Evolutionary conservation across 1,140 invertebrate species (phyloP).

Genomic region (Pristionchus pacificus): DNA sequence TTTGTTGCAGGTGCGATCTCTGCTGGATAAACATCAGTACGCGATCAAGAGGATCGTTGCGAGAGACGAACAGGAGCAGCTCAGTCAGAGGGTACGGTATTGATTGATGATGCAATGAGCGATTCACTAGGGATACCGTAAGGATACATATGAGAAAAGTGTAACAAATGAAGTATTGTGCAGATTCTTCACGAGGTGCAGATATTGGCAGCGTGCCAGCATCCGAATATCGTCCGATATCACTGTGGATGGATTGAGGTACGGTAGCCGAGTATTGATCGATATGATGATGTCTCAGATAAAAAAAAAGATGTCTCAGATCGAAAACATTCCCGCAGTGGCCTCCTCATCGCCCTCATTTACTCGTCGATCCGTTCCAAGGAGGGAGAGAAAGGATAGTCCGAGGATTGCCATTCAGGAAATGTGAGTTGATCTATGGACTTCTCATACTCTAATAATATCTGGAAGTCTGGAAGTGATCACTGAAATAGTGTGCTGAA

Average conservation of each 20-base stretch:
- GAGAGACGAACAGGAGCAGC: constrained; percentile 4
- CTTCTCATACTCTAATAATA: no score
- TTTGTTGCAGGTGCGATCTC: constrained; percentile 64
- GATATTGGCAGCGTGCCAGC: constrained; percentile 72
- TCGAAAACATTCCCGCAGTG: no score
- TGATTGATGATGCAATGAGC: no score
- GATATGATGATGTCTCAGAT: no score
- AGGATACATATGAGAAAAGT: neutral
- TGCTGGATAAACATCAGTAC: constrained; percentile 72
- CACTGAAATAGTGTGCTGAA: no score
- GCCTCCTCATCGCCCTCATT: no score
- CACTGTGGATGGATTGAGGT: constrained; percentile 77
- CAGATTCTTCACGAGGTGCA: constrained; percentile 72
- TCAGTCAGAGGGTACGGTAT: constrained; percentile 4
- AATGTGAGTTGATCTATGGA: constrained; percentile 4
- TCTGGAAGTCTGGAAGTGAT: no score
- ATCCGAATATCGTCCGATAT: constrained; percentile 77
- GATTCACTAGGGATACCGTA: no score
- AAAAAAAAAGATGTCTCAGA: no score
- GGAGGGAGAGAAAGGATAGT: neutral
- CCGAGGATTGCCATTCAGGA: neutral
- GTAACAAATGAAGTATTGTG: constrained; percentile 37
- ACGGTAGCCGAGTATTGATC: no score
- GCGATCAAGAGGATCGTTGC: constrained; percentile 59
- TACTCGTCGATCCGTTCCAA: neutral